Evolutionary conservation across 1,140 invertebrate species (phyloP).

Genomic region (Musca vetustissima): DNA sequence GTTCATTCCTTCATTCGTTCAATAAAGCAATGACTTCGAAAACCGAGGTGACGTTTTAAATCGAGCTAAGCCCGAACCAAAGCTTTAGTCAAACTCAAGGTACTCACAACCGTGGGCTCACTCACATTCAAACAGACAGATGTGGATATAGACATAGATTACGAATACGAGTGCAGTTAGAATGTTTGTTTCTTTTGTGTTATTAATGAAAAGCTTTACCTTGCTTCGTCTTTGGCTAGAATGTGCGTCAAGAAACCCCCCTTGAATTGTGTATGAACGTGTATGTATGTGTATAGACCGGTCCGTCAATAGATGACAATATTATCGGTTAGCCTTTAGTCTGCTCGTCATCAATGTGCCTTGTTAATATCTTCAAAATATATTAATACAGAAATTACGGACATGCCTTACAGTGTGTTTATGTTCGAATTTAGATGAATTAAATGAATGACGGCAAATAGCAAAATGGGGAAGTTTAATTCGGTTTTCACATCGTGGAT

Average conservation of each 20-base stretch:
- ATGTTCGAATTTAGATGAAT: no score
- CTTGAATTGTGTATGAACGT: neutral
- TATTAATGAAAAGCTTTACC: neutral
- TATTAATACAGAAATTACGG: no score
- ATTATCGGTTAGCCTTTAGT: no score
- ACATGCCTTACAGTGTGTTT: no score
- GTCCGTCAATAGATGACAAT: no score
- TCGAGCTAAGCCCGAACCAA: neutral
- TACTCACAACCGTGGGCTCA: neutral
- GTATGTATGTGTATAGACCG: no score
- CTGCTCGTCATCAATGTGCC: no score
- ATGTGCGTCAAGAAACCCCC: neutral
- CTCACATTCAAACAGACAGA: neutral
- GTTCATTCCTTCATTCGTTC: neutral
- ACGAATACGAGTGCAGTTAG: neutral
- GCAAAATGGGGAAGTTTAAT: no score
- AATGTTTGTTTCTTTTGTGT: neutral
- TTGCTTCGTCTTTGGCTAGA: neutral
- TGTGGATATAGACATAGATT: neutral
- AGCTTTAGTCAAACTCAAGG: conserved; percentile 18
- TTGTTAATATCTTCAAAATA: no score
- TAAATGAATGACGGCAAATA: no score
- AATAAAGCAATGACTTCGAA: conserved; percentile 13
- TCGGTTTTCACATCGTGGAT: no score
- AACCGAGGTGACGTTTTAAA: conserved; percentile 13